Base-by-base conservation (phyloP, 1,140 invertebrate species). In the Megalopta genalis region DNA sequence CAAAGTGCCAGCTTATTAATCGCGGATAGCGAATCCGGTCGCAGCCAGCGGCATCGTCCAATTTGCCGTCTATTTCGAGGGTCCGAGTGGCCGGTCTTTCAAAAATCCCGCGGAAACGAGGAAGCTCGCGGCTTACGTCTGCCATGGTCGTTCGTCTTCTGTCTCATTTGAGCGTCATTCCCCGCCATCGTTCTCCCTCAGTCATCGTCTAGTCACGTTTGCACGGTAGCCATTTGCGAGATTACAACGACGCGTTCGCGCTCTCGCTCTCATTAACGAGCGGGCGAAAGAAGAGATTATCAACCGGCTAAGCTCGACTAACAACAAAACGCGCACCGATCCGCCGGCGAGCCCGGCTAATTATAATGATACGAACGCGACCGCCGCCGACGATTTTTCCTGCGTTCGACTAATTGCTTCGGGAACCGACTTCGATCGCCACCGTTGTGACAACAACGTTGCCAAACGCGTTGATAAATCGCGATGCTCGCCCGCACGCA, bases 321-420 rank as follows among this genome's bases (percentile, higher is more conserved):
- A 92, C 92, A 57, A 91, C 91, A 90, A 57, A 57, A 90, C 90
- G 91, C 90, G 88, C 10, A 84, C 6, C 90, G 16, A 88, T 88
- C 89, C 89, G 90, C 89, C 89, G 5, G 90, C 90, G 90, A 91
- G 92, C 10, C 71, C 70, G 57, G 60, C 78, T 84, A 84, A 80
- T 73, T 79, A 79, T 27, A 60, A 54, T 46, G 10, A 46, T 46
- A 46, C 49, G 54, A n/a, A 21, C 60, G 37, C 32, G 21, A 12
- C 39, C 2, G 49, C 25, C 49, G 49, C 27, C 54, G n/a, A 57
- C 21, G 2, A 57, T 73, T 57, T 66, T 73, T 60, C 46, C 42
- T 23, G n/a, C 57, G 23, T 10, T 10, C 46, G 60, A 37, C 68
- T 78, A 78, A 78, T 78, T 78, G 62, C 68, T 14, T 4, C 7